Percentiles rank a stretch among this genome's conserved stretches.
phyloP scores from a whole-genome alignment of 2,888 invertebrate genomes.

The Empis stercorea region DNA sequence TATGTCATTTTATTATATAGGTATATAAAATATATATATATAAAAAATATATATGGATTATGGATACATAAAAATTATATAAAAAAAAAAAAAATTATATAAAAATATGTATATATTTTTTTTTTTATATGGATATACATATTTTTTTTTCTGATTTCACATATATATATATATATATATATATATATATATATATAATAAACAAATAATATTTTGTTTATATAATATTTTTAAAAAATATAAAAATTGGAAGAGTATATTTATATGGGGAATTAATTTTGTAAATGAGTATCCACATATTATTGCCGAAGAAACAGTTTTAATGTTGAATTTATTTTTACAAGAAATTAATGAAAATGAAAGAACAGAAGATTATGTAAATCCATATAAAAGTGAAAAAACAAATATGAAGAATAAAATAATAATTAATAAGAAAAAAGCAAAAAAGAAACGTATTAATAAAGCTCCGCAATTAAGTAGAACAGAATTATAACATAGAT shows the following conservation, averaged over 20 bases:
- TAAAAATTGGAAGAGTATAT: conserved; percentile 12
- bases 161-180: no score
- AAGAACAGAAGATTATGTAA: conserved; percentile 12
- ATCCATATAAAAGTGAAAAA: conserved; percentile 6
- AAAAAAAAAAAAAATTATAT: no score
- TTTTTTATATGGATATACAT: no score
- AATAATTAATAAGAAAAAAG: conserved; percentile 2
- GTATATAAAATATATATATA: no score
- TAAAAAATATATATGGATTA: no score
- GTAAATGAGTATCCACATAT: conserved; percentile 14
- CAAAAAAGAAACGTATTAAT: conserved; percentile 9
- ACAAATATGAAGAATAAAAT: not conserved
- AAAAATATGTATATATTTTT: no score
- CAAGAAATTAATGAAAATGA: conserved; percentile 17
- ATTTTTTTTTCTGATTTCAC: no score
- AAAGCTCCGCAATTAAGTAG: conserved; percentile 12
- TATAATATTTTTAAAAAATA: conserved; percentile 13
- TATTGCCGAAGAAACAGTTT: conserved; percentile 13
- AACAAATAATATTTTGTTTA: no score
- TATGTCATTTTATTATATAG: no score
- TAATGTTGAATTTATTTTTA: conserved; percentile 14
- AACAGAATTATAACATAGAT: not conserved
- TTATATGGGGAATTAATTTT: conserved; percentile 18
- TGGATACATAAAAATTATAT: no score
- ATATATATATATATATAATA: no score